phyloP scores from a whole-genome alignment of 2,888 invertebrate species.

The Sycophila texana region DNA sequence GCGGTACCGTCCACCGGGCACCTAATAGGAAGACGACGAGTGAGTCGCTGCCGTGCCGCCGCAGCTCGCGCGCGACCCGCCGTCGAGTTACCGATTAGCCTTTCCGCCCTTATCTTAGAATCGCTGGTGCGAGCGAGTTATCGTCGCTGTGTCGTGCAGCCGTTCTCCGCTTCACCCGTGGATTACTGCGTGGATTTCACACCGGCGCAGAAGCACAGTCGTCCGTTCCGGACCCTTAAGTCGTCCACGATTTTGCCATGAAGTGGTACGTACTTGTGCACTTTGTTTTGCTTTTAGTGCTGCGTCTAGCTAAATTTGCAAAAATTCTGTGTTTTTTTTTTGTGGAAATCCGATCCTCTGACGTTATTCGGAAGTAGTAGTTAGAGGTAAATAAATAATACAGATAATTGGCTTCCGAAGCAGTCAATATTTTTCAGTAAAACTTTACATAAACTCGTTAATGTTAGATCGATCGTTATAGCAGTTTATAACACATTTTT shows the following conservation, averaged over 20 bases:
- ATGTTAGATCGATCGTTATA: neutral
- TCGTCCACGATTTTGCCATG: conserved; percentile 12
- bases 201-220: neutral
- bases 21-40: neutral
- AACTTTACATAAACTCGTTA: neutral
- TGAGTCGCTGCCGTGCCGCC: conserved; percentile 31
- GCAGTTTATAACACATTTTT: neutral
- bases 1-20: neutral
- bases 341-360: neutral
- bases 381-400: too few species aligned
- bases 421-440: neutral
- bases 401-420: neutral
- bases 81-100: neutral
- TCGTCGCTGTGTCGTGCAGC: neutral
- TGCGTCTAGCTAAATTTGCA: neutral
- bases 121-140: neutral
- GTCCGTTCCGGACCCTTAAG: neutral
- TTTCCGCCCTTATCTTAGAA: neutral
- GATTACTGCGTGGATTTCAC: neutral
- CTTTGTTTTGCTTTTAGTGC: neutral
- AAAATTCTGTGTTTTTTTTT: neutral
- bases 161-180: neutral
- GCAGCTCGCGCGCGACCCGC: conserved; percentile 8
- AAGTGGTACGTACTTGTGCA: conserved; percentile 33
- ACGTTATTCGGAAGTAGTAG: too few species aligned